Conservation (phyloP, 2,113 vertebrate species). For the Xenus cinereus region DNA sequence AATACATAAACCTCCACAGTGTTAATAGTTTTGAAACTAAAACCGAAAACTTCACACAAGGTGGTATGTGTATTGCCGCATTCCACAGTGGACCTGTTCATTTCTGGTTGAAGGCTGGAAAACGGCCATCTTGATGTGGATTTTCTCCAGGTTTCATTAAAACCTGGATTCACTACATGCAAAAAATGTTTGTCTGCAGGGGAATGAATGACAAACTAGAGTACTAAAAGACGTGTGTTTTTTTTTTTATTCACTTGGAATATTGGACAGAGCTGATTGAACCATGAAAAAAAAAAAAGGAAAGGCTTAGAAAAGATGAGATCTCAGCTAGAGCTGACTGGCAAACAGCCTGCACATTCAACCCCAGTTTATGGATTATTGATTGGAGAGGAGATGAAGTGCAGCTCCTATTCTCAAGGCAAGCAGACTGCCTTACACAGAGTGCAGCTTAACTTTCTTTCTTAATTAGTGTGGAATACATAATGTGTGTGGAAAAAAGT, state of each 20-base stretch:
- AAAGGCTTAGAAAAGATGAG: neutral
- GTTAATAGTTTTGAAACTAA: neutral
- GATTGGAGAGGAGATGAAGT: constrained; percentile 56
- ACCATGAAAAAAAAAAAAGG: neutral
- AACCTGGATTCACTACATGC: rapidly evolving
- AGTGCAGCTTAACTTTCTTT: constrained; percentile 42
- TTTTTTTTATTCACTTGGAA: neutral
- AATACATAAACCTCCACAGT: neutral
- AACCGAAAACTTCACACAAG: neutral
- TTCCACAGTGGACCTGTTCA: neutral
- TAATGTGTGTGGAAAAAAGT: constrained; percentile 44
- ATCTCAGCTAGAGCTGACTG: neutral
- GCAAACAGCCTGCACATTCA: constrained; percentile 43
- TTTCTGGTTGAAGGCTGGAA: neutral
- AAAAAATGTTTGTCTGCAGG: neutral
- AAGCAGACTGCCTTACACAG: constrained; percentile 26
- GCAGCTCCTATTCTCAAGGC: constrained; percentile 30
- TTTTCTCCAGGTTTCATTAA: neutral
- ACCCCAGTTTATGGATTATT: constrained; percentile 61
- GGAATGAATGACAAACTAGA: neutral
- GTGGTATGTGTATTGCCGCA: rapidly evolving
- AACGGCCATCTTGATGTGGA: rapidly evolving
- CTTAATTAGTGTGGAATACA: constrained; percentile 37
- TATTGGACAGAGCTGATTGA: neutral
- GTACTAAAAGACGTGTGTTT: neutral